Percentiles rank a stretch among this genome's conserved stretches.
phyloP scores from a whole-genome alignment of 2,888 invertebrate genomes.

The Drosophila bunnanda region DNA sequence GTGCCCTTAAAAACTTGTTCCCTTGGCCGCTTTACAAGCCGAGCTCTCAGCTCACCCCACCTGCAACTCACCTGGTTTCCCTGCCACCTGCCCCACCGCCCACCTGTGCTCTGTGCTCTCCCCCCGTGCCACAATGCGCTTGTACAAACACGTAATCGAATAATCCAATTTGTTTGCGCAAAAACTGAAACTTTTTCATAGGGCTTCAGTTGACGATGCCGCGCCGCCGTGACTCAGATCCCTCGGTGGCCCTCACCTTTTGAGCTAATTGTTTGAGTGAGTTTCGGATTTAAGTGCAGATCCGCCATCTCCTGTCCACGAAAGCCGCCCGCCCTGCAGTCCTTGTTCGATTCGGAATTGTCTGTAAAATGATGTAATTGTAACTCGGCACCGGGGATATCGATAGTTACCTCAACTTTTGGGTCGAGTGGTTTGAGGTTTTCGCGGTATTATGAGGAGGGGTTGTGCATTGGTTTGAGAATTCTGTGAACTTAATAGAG shows the following conservation, averaged over 20 bases:
- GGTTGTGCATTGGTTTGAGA: not conserved
- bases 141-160: constrained; percentile 75
- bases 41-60: constrained; percentile 21
- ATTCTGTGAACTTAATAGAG: not conserved
- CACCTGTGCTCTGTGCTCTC: constrained; percentile 4
- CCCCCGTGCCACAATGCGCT: constrained; percentile 31
- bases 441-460: not conserved
- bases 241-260: constrained; percentile 21
- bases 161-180: constrained; percentile 80
- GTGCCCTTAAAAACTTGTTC: constrained; percentile 63
- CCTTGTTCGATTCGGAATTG: constrained; percentile 45
- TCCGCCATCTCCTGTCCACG: not conserved
- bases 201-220: constrained; percentile 64
- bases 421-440: constrained; percentile 8
- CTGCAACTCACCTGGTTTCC: constrained; percentile 37
- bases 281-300: constrained; percentile 38
- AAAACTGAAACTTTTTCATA: constrained; percentile 76
- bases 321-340: constrained; percentile 1
- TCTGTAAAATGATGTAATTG: constrained; percentile 63
- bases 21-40: constrained; percentile 64
- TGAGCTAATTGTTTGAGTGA: constrained; percentile 69
- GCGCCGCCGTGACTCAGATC: constrained; percentile 25
- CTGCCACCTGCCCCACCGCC: not conserved
- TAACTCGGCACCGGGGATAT: constrained; percentile 23
- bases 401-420: constrained; percentile 36